Evolutionary conservation across 1,140 invertebrate genomes (phyloP), one percentile per base, ranked within the genome.

Genomic region (Sinonovacula constricta): DNA sequence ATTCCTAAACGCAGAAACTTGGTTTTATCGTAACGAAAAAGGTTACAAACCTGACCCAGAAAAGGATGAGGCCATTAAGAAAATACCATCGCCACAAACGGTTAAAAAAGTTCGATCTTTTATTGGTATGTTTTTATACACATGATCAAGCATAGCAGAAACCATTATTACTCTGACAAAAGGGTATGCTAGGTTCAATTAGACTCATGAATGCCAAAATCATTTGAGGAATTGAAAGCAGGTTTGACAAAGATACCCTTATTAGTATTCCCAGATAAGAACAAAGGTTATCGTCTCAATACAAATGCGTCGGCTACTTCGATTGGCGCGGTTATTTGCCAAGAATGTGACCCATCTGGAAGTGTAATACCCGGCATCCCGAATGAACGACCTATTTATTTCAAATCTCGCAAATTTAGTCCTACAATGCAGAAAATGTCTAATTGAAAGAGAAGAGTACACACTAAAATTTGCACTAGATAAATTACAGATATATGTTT

Each of bases 61-160:
- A n/a, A n/a, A n/a, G n/a, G n/a, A n/a, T n/a, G n/a, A n/a, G n/a
- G n/a, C n/a, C n/a, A n/a, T n/a, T n/a, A n/a, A n/a, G n/a, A n/a
- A n/a, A n/a, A n/a, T n/a, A n/a, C n/a, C n/a, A n/a, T n/a, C n/a
- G n/a, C n/a, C n/a, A n/a, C n/a, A n/a, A n/a, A n/a, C n/a, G n/a
- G n/a, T n/a, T n/a, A n/a, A n/a, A n/a, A n/a, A n/a, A n/a, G n/a
- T 93, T 0, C 71, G 89, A 56, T 69, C 89, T 62, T 92, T 93
- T 65, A 80, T 92, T 12, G 92, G 92, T 3, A 85, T 33, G 93
- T 91, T 81, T 93, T 92, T 82, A 79, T 87, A 3, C 85, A 87
- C 53, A 93, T 93, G 70, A 84, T 92, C 12, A 1, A 57, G 82
- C n/a, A 79, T 90, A 0, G 82, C 88, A n/a, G 67, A 81, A 51